Evolutionary conservation across 30 jellyfish, hydroid and myxozoan genomes (phyloP).

Genomic region (Aurelia sp.): DNA sequence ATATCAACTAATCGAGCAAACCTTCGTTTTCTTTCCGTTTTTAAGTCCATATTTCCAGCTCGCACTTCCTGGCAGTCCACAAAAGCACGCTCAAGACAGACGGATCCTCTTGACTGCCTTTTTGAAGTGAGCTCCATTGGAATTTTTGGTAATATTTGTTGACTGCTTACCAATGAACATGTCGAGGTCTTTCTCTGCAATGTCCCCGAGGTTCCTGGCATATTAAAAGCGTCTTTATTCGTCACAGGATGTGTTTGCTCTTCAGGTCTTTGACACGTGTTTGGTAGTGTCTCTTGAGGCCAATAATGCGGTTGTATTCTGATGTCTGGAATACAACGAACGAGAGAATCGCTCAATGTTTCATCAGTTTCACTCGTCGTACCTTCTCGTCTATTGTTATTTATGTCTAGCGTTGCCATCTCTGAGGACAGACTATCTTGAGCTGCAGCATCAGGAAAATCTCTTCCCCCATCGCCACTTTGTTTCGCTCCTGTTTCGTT

Average conservation of each 20-base stretch:
- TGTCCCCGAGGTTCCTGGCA: background rate
- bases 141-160: slow-evolving; percentile 30
- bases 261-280: background rate
- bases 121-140: slow-evolving; percentile 36
- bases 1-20: slow-evolving; percentile 52
- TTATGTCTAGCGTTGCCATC: background rate
- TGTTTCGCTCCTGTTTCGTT: background rate
- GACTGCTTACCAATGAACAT: slow-evolving; percentile 1
- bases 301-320: background rate
- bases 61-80: slow-evolving; percentile 33
- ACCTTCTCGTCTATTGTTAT: background rate
- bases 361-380: background rate
- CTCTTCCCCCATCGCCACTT: background rate
- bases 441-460: background rate
- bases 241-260: background rate
- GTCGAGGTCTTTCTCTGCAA: slow-evolving; percentile 6
- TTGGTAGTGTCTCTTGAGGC: background rate
- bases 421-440: background rate
- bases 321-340: background rate
- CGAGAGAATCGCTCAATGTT: background rate
- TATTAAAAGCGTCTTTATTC: background rate
- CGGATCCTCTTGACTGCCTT: slow-evolving; percentile 3
- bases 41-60: slow-evolving; percentile 23
- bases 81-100: slow-evolving; percentile 47
- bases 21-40: slow-evolving; percentile 56